Conservation (phyloP, 1,140 invertebrate species). For the Mylabris phalerata region DNA sequence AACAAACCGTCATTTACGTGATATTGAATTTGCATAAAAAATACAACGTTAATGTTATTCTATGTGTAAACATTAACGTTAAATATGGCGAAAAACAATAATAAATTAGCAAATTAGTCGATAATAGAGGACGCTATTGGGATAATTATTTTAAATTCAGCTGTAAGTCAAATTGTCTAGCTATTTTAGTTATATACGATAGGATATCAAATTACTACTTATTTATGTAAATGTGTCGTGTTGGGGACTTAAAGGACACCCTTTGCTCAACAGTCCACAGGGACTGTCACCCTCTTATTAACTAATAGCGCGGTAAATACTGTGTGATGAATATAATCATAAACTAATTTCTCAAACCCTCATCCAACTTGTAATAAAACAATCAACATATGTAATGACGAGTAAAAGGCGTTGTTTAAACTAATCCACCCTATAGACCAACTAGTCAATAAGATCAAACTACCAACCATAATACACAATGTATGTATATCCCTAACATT, state of each 20-base stretch:
- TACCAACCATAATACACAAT: too few species aligned
- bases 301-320: slow-evolving; percentile 42
- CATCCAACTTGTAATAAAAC: slow-evolving; percentile 37
- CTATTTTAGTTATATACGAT: not conserved
- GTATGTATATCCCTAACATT: too few species aligned
- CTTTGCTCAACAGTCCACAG: slow-evolving; percentile 23
- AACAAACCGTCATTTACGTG: too few species aligned
- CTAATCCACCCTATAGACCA: slow-evolving; percentile 22
- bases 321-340: slow-evolving; percentile 41
- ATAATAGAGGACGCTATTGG: too few species aligned
- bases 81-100: too few species aligned
- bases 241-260: slow-evolving; percentile 19
- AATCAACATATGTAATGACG: slow-evolving; percentile 39
- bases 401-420: slow-evolving; percentile 30
- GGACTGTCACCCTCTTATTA: slow-evolving; percentile 36
- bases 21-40: too few species aligned
- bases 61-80: too few species aligned
- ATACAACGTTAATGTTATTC: too few species aligned
- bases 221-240: slow-evolving; percentile 38
- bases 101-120: too few species aligned
- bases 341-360: slow-evolving; percentile 38
- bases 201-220: slow-evolving; percentile 37
- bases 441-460: not conserved
- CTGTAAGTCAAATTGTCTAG: too few species aligned
- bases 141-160: too few species aligned